Evolutionary conservation across 2,113 vertebrate species (phyloP).

Genomic region (Xenotilapia longispinis): DNA sequence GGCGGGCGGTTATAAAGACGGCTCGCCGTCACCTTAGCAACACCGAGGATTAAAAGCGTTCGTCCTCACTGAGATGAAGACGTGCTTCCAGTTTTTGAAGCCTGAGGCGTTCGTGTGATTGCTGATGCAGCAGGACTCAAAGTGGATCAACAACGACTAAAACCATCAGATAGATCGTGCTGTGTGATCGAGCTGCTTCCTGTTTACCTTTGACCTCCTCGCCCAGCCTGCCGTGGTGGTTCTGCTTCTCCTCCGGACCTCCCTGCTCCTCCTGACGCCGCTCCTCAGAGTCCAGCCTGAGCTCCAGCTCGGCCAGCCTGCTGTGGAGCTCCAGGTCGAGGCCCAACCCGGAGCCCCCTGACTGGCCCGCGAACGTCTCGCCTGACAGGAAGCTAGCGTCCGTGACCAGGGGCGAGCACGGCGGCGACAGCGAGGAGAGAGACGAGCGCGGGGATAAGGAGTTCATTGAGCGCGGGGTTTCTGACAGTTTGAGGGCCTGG

Average conservation of each 20-base stretch:
- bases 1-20: accelerated
- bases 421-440: conserved; percentile 90
- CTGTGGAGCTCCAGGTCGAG: conserved; percentile 78
- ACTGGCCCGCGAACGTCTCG: conserved; percentile 76
- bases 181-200: background rate
- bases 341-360: conserved; percentile 62
- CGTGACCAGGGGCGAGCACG: conserved; percentile 85
- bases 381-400: conserved; percentile 78
- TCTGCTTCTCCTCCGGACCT: conserved; percentile 27
- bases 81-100: background rate
- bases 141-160: background rate
- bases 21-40: background rate
- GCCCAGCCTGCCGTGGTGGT: background rate
- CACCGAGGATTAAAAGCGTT: background rate
- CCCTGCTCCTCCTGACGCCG: background rate
- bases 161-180: background rate
- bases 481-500: conserved; percentile 78
- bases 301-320: conserved; percentile 78
- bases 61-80: background rate
- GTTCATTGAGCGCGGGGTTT: conserved; percentile 88
- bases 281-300: conserved; percentile 55
- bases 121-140: background rate
- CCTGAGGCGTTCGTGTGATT: background rate
- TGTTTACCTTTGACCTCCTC: conserved; percentile 63
- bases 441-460: conserved; percentile 92